phyloP scores from a whole-genome alignment of 2,797 vertebrate genomes.

The Spinibarbus caldwelli region DNA sequence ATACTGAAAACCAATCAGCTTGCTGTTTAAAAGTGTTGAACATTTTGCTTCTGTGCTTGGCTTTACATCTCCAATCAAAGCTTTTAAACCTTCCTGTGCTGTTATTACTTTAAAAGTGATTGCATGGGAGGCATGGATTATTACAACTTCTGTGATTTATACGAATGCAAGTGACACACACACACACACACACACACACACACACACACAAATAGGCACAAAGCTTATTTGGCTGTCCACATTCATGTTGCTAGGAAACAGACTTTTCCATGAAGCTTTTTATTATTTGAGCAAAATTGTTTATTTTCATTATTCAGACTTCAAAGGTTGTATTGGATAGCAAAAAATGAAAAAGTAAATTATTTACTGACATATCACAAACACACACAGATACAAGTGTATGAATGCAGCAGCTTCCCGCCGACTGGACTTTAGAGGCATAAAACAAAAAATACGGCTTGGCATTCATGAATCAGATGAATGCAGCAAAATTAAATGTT shows the following conservation, averaged over 20 bases:
- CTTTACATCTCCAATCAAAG: conserved; percentile 20
- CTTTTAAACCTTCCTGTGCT: conserved; percentile 39
- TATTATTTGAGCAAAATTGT: conserved; percentile 69
- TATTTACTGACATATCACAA: conserved; percentile 32
- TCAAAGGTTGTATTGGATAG: conserved; percentile 64
- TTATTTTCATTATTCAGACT: conserved; percentile 71
- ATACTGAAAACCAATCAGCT: background rate
- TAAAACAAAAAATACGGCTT: conserved; percentile 12
- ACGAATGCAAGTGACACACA: conserved; percentile 17
- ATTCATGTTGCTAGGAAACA: conserved; percentile 84
- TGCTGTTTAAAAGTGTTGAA: conserved; percentile 9
- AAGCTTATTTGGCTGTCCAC: conserved; percentile 70
- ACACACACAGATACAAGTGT: background rate
- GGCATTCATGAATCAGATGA: conserved; percentile 39
- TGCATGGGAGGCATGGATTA: conserved; percentile 41
- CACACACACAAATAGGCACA: conserved; percentile 42
- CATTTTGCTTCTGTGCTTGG: background rate
- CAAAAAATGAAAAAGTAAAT: conserved; percentile 57
- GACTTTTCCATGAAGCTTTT: conserved; percentile 65
- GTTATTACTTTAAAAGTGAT: conserved; percentile 48
- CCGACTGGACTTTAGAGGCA: conserved; percentile 23
- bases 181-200: conserved; percentile 40
- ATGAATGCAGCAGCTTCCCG: background rate
- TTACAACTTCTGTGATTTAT: conserved; percentile 43
- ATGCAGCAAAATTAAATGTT: conserved; percentile 51